Percentiles rank a stretch among this genome's conserved stretches.
phyloP scores from a whole-genome alignment of 2,113 vertebrate species.

The Antennarius striatus region DNA sequence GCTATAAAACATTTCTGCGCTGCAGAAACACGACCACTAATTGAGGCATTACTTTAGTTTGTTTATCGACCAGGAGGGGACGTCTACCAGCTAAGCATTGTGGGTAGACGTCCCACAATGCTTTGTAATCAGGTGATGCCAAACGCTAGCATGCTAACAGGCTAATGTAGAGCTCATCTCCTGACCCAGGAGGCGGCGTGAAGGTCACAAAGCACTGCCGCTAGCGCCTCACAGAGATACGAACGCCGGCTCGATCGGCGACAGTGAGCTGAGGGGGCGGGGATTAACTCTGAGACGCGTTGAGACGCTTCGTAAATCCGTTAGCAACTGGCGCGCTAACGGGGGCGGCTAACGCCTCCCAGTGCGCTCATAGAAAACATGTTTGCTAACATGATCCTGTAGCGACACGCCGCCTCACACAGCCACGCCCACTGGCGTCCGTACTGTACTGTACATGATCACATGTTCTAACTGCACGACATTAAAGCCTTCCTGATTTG shows the following conservation, averaged over 20 bases:
- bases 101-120: constrained; percentile 29
- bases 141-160: no score
- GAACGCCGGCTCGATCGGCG: constrained; percentile 69
- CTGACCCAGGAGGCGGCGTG: constrained; percentile 45
- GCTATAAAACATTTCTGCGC: constrained; percentile 56
- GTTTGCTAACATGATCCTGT: constrained; percentile 14
- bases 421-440: background rate
- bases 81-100: no score
- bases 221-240: constrained; percentile 70
- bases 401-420: constrained; percentile 5
- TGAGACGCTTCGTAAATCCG: constrained; percentile 63
- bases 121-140: constrained; percentile 25
- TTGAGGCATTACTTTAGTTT: constrained; percentile 27
- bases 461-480: no score
- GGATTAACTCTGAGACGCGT: constrained; percentile 63
- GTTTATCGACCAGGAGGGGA: background rate
- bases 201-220: constrained; percentile 66
- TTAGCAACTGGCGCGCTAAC: constrained; percentile 15
- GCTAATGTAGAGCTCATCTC: background rate
- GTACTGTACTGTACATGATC: no score
- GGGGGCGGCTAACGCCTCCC: constrained; percentile 21
- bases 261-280: constrained; percentile 28
- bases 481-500: no score
- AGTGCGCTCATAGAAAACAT: constrained; percentile 42
- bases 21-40: constrained; percentile 37